Evolutionary conservation across 2,797 vertebrate species (phyloP).

Genomic region (Pseudomugil tenellus): DNA sequence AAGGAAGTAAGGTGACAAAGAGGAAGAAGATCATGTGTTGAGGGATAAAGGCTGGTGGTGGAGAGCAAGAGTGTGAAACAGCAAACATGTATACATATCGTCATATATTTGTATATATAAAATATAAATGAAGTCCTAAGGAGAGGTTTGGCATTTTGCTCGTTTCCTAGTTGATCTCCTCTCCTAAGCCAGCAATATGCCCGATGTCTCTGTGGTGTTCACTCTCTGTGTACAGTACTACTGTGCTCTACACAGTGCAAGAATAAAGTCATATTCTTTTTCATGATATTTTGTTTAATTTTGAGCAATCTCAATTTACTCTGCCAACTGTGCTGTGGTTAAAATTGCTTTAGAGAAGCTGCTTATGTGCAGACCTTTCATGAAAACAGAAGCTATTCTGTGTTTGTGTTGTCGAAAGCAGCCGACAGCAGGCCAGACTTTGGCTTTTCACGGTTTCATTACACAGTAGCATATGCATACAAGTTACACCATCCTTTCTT

Average conservation of each 20-base stretch:
- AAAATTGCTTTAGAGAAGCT: conserved; percentile 64
- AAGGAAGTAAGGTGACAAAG: not conserved
- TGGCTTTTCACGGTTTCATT: conserved; percentile 60
- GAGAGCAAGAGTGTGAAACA: conserved; percentile 46
- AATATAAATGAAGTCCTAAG: conserved; percentile 26
- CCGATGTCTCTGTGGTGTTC: conserved; percentile 71
- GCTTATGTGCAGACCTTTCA: conserved; percentile 47
- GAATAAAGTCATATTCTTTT: conserved; percentile 72
- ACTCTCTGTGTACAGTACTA: conserved; percentile 57
- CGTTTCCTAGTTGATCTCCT: conserved; percentile 80
- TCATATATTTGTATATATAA: conserved; percentile 17
- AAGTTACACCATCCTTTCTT: conserved; percentile 36
- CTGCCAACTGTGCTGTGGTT: conserved; percentile 73
- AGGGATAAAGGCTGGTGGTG: conserved; percentile 18
- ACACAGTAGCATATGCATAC: conserved; percentile 64
- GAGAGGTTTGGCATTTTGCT: conserved; percentile 76
- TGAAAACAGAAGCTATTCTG: conserved; percentile 70
- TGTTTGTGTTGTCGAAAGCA: conserved; percentile 67
- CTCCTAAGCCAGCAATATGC: conserved; percentile 84
- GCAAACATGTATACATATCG: conserved; percentile 17
- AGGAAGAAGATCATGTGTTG: conserved; percentile 10
- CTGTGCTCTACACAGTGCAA: conserved; percentile 49
- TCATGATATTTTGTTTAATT: conserved; percentile 63
- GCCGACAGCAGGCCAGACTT: conserved; percentile 63
- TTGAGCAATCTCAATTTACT: conserved; percentile 65